Evolutionary conservation across 1,140 invertebrate genomes (phyloP), one percentile per base, ranked within the genome.

Genomic region (Drosophila asahinai): DNA sequence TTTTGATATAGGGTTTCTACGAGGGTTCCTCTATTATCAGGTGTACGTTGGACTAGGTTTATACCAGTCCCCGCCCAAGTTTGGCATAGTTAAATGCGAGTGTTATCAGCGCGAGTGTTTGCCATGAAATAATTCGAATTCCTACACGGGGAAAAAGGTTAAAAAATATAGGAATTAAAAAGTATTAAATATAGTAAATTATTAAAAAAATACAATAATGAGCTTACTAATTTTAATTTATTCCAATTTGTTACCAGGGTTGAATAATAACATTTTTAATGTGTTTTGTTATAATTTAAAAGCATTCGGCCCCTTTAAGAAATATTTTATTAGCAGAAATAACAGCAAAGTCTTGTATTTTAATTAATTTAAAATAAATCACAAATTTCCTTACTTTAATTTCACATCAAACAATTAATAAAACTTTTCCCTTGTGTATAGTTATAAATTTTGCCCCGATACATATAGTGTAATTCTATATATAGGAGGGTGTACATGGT

Each of bases 81-180:
- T 45, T 38, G 51, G 67, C 43, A 49, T 27, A 72, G 27, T 59
- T 73, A 33, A 22, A 19, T 47, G 40, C 42, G 43, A 72, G 36
- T 30, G 67, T 89, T 89, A 87, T 87, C 84, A 65, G 54, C 27
- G 22, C 3, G 25, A 36, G 52, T 62, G 54, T 42, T 61, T 45
- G 43, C 71, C 42, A 22, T 68, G 55, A 74, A 83, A 83, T 58
- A 81, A 89, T 70, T 68, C 72, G 83, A 83, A 80, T 65, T 80
- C 45, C 67, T 14, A 55, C 54, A 55, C 54, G 17, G 33, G 12
- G 8, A 55, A n/a, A 55, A 55, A 40, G 33, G 14, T 22, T 22
- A 0, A 55, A 9, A 55, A 9, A 30, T 12, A 2, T 27, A 17
- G 17, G 4, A 2, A 22, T 17, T 19, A 19, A 19, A 19, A 19